Evolutionary conservation across 2,113 vertebrate genomes (phyloP).

Genomic region (Leptodactylus fuscus): DNA sequence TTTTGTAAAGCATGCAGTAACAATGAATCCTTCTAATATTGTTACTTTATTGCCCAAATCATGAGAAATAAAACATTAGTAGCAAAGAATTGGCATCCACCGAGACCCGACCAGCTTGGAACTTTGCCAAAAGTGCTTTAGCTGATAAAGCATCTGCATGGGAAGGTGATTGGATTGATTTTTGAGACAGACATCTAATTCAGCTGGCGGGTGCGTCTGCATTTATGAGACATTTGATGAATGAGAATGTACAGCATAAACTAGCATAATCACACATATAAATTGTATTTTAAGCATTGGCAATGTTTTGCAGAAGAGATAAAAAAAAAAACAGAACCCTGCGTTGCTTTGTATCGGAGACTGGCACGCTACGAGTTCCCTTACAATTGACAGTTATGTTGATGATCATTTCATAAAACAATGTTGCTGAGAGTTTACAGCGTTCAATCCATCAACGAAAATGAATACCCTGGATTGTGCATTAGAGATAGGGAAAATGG

Average conservation of each 20-base stretch:
- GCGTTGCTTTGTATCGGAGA: too few relatives aligned
- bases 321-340: too few relatives aligned
- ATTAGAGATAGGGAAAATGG: not conserved
- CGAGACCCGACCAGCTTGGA: not conserved
- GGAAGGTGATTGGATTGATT: conserved; percentile 56
- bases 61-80: not conserved
- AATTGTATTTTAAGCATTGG: conserved; percentile 49
- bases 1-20: too few relatives aligned
- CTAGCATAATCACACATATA: conserved; percentile 42
- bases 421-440: conserved; percentile 6
- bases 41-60: not conserved
- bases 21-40: not conserved
- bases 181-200: conserved; percentile 35
- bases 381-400: conserved; percentile 13
- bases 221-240: conserved; percentile 54
- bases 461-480: not conserved
- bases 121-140: conserved; percentile 23
- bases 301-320: conserved; percentile 16
- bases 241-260: conserved; percentile 42
- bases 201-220: conserved; percentile 12
- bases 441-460: not conserved
- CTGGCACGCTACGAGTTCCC: not conserved
- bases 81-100: not conserved
- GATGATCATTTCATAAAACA: conserved; percentile 28
- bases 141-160: conserved; percentile 29